These are phyloP conservation scores for Hetaerina titia DNA, from an alignment of 2,888 invertebrate genomes.

Conservation along the genomic window DNA sequence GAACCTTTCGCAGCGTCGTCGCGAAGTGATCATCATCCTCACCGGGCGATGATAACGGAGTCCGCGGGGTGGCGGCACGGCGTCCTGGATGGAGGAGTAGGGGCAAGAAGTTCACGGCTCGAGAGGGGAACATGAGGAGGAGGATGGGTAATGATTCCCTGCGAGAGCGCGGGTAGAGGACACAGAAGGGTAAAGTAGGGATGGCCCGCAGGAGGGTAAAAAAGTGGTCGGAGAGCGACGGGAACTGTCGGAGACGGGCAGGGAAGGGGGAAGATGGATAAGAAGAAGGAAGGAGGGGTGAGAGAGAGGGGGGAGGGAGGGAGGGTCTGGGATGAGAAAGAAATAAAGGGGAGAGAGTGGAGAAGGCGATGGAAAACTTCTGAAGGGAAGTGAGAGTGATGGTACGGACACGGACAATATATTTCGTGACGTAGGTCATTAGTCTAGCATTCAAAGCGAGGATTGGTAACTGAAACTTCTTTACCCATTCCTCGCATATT, in stretches of 20 bases:
- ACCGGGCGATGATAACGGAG: no score
- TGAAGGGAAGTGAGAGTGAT: background rate
- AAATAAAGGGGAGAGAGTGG: background rate
- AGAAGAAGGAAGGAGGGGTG: background rate
- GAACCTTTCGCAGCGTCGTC: no score
- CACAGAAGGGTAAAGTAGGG: background rate
- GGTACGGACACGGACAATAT: background rate
- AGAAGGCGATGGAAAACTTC: background rate
- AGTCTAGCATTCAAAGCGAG: background rate
- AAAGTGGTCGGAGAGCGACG: background rate
- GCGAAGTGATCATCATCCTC: no score
- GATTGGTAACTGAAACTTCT: no score
- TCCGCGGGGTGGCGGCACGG: background rate
- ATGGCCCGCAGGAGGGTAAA: background rate
- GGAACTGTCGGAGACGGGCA: background rate
- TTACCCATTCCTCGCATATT: no score
- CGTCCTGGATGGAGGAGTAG: background rate
- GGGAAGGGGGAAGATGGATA: background rate
- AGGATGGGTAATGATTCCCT: background rate
- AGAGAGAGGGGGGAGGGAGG: background rate
- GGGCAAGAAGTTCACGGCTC: background rate
- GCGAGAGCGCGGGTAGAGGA: background rate
- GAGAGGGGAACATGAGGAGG: background rate
- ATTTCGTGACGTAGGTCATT: background rate
- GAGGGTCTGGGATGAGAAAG: background rate